Percentiles rank a stretch among this genome's conserved stretches.
These are phyloP conservation scores for Aradophagus sp. DNA, from an alignment of 1,140 invertebrate genomes.

Conservation along the genomic window DNA sequence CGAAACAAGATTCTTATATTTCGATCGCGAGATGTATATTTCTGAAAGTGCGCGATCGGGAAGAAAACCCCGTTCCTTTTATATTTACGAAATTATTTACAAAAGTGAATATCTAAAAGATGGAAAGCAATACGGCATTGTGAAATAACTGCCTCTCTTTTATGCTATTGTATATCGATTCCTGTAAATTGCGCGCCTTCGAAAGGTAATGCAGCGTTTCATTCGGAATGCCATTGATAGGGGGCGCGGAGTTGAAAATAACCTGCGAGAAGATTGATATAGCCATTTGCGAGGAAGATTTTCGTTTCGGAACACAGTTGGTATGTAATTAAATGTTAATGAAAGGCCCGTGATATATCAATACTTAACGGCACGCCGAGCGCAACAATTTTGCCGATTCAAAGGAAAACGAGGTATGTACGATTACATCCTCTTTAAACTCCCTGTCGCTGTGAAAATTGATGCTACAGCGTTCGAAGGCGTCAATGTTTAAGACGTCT, in stretches of 20 bases:
- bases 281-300: constrained; percentile 1
- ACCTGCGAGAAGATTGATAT: constrained; percentile 1
- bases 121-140: constrained; percentile 12
- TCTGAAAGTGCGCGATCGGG: no score
- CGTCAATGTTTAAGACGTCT: no score
- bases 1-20: no score
- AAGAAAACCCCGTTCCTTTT: no score
- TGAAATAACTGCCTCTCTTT: constrained; percentile 9
- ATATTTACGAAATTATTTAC: constrained; percentile 4
- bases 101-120: constrained; percentile 5
- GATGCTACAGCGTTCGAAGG: no score
- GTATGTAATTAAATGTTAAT: not conserved
- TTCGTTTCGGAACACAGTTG: not conserved
- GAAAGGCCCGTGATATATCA: no score
- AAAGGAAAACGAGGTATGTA: no score
- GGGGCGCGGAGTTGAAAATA: constrained; percentile 14
- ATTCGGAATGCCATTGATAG: constrained; percentile 15
- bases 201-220: constrained; percentile 19
- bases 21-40: no score
- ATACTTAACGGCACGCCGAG: no score
- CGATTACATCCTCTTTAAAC: no score
- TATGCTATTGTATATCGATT: constrained; percentile 23
- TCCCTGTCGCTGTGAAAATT: no score
- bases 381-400: no score
- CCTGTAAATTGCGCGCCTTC: constrained; percentile 24